Conservation (phyloP, 2,113 vertebrate genomes). For the Sorex fumeus region DNA sequence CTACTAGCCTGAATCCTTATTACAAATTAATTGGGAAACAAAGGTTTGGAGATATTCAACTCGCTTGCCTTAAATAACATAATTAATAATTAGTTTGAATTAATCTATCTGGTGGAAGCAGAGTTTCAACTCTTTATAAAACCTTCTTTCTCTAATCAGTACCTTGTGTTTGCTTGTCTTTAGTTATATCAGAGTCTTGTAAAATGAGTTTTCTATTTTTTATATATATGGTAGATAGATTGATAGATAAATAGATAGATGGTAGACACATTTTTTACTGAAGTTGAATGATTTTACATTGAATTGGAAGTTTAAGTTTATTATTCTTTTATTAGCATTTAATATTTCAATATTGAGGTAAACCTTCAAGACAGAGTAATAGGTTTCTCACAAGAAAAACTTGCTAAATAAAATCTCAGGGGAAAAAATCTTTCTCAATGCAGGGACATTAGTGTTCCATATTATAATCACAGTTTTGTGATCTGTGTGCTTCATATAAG, state of each 20-base stretch:
- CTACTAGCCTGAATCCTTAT: background rate
- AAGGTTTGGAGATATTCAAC: background rate
- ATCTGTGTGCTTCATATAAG: background rate
- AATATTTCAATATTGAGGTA: background rate
- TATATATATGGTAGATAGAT: too few relatives aligned
- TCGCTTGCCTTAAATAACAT: background rate
- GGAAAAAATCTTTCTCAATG: background rate
- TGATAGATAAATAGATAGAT: too few relatives aligned
- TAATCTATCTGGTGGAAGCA: background rate
- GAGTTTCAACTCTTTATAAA: background rate
- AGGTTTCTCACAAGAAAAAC: background rate
- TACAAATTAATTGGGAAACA: background rate
- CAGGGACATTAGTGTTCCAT: background rate
- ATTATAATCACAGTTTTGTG: background rate
- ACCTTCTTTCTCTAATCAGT: background rate
- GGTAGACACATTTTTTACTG: too few relatives aligned
- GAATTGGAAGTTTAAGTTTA: background rate
- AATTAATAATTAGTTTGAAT: background rate
- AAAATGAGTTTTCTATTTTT: background rate
- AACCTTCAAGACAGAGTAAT: background rate
- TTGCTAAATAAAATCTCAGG: background rate
- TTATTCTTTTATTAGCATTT: background rate
- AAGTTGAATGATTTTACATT: background rate
- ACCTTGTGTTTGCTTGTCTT: background rate
- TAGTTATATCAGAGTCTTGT: background rate